These are phyloP conservation scores for Cottoperca gobio DNA, from an alignment of 2,797 vertebrate genomes.

Conservation along the genomic window DNA sequence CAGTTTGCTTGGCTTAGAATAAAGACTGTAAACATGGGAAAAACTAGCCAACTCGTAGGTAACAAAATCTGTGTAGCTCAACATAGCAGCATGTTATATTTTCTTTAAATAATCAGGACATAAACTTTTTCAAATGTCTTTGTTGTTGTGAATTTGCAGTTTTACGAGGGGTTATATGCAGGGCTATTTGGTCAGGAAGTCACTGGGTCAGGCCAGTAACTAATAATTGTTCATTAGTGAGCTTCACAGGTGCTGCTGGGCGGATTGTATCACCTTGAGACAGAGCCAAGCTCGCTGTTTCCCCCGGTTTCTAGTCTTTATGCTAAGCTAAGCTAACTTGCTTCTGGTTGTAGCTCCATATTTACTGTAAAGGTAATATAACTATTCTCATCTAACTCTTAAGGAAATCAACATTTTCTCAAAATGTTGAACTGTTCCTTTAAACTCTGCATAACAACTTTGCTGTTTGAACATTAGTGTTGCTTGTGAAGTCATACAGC, in stretches of 20 bases:
- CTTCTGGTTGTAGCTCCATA: not conserved
- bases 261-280: not conserved
- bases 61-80: not conserved
- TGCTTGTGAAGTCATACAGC: not conserved
- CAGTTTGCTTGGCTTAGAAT: not conserved
- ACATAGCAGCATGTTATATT: not conserved
- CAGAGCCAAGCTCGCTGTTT: not conserved
- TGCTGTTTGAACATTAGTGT: not conserved
- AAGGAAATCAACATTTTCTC: not conserved
- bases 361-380: not conserved
- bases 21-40: not conserved
- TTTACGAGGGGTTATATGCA: not conserved
- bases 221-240: not conserved
- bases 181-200: not conserved
- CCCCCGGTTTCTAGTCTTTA: not conserved
- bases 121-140: no score
- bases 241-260: not conserved
- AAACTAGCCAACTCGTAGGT: not conserved
- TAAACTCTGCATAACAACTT: not conserved
- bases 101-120: not conserved
- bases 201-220: not conserved
- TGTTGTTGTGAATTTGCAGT: not conserved
- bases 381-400: not conserved
- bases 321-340: not conserved
- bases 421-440: not conserved